Evolutionary conservation across 2,888 invertebrate genomes (phyloP).

Genomic region (Axea sp.): DNA sequence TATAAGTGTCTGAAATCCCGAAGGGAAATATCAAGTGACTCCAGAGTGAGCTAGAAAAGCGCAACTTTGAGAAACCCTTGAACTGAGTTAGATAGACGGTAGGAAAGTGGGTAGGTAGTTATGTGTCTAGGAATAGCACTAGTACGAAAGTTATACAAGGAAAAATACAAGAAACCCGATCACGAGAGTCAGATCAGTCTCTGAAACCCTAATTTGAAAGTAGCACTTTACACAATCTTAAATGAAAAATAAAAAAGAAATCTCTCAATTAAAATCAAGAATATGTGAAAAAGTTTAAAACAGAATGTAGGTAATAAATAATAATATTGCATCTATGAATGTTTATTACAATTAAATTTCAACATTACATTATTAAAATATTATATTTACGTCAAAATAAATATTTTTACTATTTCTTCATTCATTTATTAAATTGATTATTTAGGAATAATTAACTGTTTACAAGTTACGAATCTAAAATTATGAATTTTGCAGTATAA

Average conservation of each 20-base stretch:
- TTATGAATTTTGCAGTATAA: no score
- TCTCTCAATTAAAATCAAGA: neutral
- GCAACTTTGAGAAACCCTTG: constrained; percentile 20
- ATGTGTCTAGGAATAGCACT: constrained; percentile 11
- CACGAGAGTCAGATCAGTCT: neutral
- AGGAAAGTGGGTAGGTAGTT: neutral
- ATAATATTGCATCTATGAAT: no score
- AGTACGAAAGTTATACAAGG: constrained; percentile 5
- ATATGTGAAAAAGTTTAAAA: neutral
- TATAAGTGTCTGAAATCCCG: constrained; percentile 23
- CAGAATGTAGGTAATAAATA: neutral
- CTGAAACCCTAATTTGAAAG: constrained; percentile 1
- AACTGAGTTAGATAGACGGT: constrained; percentile 34
- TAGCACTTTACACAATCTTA: neutral
- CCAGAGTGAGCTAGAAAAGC: constrained; percentile 6
- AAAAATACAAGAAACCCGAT: neutral
- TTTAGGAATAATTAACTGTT: no score
- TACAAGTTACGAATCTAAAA: no score
- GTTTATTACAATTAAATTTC: no score
- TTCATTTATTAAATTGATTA: no score
- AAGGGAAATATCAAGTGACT: constrained; percentile 31
- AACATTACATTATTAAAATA: no score
- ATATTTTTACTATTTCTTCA: no score
- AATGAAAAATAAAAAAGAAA: constrained; percentile 4
- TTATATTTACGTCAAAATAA: no score